Evolutionary conservation across 2,113 vertebrate genomes (phyloP), one percentile per base, ranked within the genome.

Genomic region (Ellobius talpinus): DNA sequence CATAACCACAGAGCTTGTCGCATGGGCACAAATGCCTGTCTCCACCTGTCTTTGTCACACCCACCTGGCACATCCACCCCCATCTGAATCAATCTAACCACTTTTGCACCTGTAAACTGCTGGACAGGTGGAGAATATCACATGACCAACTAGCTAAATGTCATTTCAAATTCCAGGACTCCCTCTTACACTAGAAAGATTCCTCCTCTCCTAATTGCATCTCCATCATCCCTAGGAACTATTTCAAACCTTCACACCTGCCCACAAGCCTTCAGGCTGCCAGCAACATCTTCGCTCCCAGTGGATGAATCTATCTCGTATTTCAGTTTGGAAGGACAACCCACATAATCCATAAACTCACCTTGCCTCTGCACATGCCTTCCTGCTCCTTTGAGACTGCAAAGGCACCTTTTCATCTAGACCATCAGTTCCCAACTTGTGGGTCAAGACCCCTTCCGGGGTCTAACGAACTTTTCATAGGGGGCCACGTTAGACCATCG

Each of bases 201-300:
- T 87, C 61, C 92, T 79, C 29, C 66, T 36, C 78, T 79, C 79
- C 58, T 93, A 88, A 87, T 42, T 96, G 85, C 88, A 58, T 87
- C 63, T 55, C 68, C 91, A 33, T 26, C 74, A 42, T 91, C 74
- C 77, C 72, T 89, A 74, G 85, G 68, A 96, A 92, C 95, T 96
- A 97, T 95, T 97, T 97, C 92, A 92, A 72, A 94, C 47, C 55
- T 93, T 97, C 74, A 87, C 85, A 93, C 90, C 88, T 98, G 92
- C 96, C 94, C 97, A 97, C 29, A 11, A 93, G 84, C 55, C 63
- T 39, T 16, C 29, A 58, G 16, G 39, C 79, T 16, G 29, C 63
- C 73, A 91, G 90, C 90, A 74, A 74, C 33, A 45, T 68, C 84
- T 79, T n/a, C 31, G 39, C n/a, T 84, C 63, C 58, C 78, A 39